phyloP scores from a whole-genome alignment of 2,888 invertebrate genomes.

The Pemphredon lugubris region DNA sequence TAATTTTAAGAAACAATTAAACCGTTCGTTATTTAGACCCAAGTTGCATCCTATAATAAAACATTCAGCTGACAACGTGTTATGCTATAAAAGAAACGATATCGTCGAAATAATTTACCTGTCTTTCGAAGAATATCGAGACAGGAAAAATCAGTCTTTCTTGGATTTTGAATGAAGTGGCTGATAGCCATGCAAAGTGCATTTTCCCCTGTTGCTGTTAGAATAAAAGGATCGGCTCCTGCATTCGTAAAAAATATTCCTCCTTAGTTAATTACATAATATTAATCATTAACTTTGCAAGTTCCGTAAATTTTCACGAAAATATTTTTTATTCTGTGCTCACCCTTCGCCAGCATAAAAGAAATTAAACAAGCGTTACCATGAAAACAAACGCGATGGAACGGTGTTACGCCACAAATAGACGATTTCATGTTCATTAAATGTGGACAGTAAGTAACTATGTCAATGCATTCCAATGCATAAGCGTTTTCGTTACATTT shows the following conservation, averaged over 20 bases:
- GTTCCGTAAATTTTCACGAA: neutral
- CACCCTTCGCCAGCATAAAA: constrained; percentile 56
- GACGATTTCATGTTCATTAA: constrained; percentile 41
- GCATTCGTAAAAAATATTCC: too few relatives aligned
- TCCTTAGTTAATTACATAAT: neutral
- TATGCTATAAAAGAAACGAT: constrained; percentile 1
- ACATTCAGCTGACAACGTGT: neutral
- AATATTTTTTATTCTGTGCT: constrained; percentile 2
- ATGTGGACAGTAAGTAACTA: constrained; percentile 44
- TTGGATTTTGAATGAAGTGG: constrained; percentile 38
- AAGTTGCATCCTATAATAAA: constrained; percentile 34
- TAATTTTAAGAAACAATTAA: constrained; percentile 26
- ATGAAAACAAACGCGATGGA: constrained; percentile 46
- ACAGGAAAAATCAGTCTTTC: constrained; percentile 39
- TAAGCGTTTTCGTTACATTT: constrained; percentile 36
- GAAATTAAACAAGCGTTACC: constrained; percentile 45
- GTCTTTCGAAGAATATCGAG: constrained; percentile 29
- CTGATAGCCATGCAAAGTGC: constrained; percentile 50
- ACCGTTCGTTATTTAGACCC: constrained; percentile 24
- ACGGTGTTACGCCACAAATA: constrained; percentile 41
- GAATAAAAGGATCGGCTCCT: constrained; percentile 49
- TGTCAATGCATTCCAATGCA: constrained; percentile 49
- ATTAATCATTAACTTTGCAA: neutral
- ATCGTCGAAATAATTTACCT: constrained; percentile 26
- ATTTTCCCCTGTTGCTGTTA: constrained; percentile 43